Evolutionary conservation across 1,140 invertebrate species (phyloP), one percentile per base, ranked within the genome.

Genomic region (Scaptodrosophila lebanonensis): DNA sequence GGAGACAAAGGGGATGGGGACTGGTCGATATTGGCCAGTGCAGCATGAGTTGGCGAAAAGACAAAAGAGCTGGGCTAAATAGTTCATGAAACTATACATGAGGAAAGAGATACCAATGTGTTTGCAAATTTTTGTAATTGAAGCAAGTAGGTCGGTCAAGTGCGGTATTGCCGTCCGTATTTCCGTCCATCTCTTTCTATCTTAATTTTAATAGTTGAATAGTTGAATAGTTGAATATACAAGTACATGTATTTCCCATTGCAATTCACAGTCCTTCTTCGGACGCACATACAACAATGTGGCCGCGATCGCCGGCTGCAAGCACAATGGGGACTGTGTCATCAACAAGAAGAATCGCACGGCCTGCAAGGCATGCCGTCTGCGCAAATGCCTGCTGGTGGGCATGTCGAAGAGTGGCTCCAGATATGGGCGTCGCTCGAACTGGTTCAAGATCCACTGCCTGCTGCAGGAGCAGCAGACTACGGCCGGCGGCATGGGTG

Each of bases 321-420:
- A 97, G 85, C 97, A 98, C 87, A 95, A 95, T 83, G 94, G 94
- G 0, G 92, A 94, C 54, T 99, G 97, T 88, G 93, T 96, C 53
- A 98, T 99, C 85, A 98, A 97, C 88, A 97, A 97, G 88, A 96
- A 97, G 88, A 98, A 97, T 86, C 90, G 97, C 13, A 98, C 97
- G 7, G 93, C 96, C 1, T 99, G 97, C 88, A 98, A 98, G 86
- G 95, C 95, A 0, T 99, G 97, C 82, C 91, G 97, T 0, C 90
- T 98, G 35, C 91, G 95, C 29, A 98, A 98, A 87, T 99, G 97
- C 84, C 88, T 98, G 0, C 87, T 94, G 83, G 96, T 97, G 16
- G 97, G 97, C 20, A 99, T 99, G 97, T 97, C 95, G n/a, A 97
- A 98, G 85, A 96, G 95, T 29, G 95, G 95, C 3, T 97, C 95